Evolutionary conservation across 2,888 invertebrate genomes (phyloP), one percentile per base, ranked within the genome.

Genomic region (Ariolimax columbianus): DNA sequence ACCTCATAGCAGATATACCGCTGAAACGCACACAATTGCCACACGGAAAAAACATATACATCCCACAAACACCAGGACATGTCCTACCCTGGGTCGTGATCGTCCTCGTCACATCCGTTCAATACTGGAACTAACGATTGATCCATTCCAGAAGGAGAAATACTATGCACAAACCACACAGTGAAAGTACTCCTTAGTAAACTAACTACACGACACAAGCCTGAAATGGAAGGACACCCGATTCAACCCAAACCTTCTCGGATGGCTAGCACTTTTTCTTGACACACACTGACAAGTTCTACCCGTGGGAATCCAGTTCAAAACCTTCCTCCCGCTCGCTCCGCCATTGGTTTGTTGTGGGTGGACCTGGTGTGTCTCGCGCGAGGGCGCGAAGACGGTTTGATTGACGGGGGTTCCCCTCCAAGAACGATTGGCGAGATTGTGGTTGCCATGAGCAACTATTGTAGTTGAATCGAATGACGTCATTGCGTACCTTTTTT

Each of bases 391-490:
- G 89, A 89, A 89, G 81, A 80, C 82, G 17, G 6, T 78, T 47
- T 92, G 91, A 92, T 91, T 92, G 92, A 91, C 91, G 90, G 86
- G 77, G 63, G 59, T 38, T 43, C 6, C 17, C 66, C 73, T 63
- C 70, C 47, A 80, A 43, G 51, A 84, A 85, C 87, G 89, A 92
- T 92, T 91, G 91, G 91, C 73, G 75, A 59, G 82, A 82, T 75
- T 59, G 73, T 59, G 30, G 82, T 82, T 75, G 82, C 82, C 55
- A 73, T 55, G 2, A 75, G 82, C 82, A 82, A 82, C 82, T 23
- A 55, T 55, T 55, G 55, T 11, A 55, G 17, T 23, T 14, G 55
- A 55, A 11, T 55, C 19, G 55, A 23, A 23, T 55, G 55, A 55
- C 55, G 55, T 55, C 55, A 55, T 55, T 55, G 55, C 55, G n/a